Evolutionary conservation across 35 echinoderm and acorn worm species (phyloP), one percentile per base, ranked within the genome.

Genomic region (Patiria miniata): DNA sequence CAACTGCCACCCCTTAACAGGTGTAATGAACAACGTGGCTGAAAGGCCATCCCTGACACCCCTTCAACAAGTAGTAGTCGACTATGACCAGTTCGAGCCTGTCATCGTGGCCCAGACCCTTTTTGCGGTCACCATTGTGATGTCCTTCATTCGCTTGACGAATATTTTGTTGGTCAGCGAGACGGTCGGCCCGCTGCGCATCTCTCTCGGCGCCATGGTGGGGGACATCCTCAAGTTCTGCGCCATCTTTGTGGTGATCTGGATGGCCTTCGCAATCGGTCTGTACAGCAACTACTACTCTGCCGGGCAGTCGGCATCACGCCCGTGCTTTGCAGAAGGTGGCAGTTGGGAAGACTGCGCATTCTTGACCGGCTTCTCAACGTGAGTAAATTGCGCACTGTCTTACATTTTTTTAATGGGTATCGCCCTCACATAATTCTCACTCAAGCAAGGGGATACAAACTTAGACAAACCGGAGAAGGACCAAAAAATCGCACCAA

Each of bases 141-240:
- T 87, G 8, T 39, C 85, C 16, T 87, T 87, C 76, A 37, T 78
- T 2, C 85, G 85, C 21, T 0, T 87, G 39, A 79, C 78, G 85
- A 69, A 69, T 12, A 32, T 78, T 36, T 68, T 87, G 7, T 37
- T 60, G 0, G 40, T 77, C 76, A 87, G 37, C 47, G 85, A 87
- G 9, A 21, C 77, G 2, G 85, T 87, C 19, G 85, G 85, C 19
- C 51, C 85, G 15, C 78, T 87, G 68, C 85, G 77, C 44, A 78
- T 87, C 68, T 87, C 85, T 50, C 85, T 87, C 1, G 73, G 85
- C 1, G 85, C 76, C 85, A 87, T 87, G 85, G 78, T 44, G 23
- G 55, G 36, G 39, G 80, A 90, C 60, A 84, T 81, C 37, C n/a
- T 68, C 1, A 82, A 90, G 22, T 90, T 90, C 29, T 73, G 68